Evolutionary conservation across 2,888 invertebrate species (phyloP).

Genomic region (Allophyes oxyacanthae): DNA sequence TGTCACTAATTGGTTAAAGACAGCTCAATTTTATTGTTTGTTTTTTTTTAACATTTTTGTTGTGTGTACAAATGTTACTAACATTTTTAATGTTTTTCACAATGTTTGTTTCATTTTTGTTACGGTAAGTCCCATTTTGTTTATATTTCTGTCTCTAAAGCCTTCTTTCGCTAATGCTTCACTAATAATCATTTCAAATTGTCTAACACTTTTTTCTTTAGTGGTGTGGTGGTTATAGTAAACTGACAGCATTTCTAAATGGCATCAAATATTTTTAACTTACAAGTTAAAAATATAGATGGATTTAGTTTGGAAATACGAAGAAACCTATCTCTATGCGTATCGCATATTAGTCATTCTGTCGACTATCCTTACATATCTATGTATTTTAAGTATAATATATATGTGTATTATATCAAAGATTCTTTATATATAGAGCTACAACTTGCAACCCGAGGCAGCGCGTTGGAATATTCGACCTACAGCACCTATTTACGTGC

Average conservation of each 20-base stretch:
- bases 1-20: slow-evolving; percentile 84
- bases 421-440: slow-evolving; percentile 76
- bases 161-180: slow-evolving; percentile 78
- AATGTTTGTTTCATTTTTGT: slow-evolving; percentile 53
- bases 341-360: slow-evolving; percentile 69
- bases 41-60: slow-evolving; percentile 56
- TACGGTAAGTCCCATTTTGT: slow-evolving; percentile 79
- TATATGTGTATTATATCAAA: slow-evolving; percentile 58
- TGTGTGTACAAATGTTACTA: slow-evolving; percentile 75
- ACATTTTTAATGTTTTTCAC: slow-evolving; percentile 62
- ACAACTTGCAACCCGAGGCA: slow-evolving; percentile 85
- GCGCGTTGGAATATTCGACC: slow-evolving; percentile 85
- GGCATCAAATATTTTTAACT: slow-evolving; percentile 63
- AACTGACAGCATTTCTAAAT: slow-evolving; percentile 61
- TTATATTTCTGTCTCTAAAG: slow-evolving; percentile 56
- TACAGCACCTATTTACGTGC: slow-evolving; percentile 86
- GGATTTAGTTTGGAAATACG: slow-evolving; percentile 63
- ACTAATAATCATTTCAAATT: slow-evolving; percentile 64
- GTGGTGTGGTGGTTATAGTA: slow-evolving; percentile 86
- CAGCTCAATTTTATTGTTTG: slow-evolving; percentile 81
- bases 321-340: slow-evolving; percentile 87
- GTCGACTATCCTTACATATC: slow-evolving; percentile 54
- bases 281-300: slow-evolving; percentile 63
- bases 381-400: slow-evolving; percentile 59
- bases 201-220: slow-evolving; percentile 70